These are phyloP conservation scores for Drosophila parthenogenetica DNA, from an alignment of 2,888 invertebrate species.

Conservation along the genomic window DNA sequence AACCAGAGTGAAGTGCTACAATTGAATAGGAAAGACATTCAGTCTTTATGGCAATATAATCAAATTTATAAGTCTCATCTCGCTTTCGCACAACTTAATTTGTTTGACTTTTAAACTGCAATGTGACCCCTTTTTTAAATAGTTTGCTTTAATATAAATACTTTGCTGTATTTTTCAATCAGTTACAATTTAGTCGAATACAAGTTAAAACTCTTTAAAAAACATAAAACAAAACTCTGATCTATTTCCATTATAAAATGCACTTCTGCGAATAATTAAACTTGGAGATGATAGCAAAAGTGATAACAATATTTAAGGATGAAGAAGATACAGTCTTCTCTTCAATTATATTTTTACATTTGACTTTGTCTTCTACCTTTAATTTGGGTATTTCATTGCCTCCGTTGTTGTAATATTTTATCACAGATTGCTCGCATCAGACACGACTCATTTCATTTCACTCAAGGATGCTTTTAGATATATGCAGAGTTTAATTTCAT, in stretches of 20 bases:
- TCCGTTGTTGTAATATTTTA: conserved; percentile 25
- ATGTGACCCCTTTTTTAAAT: conserved; percentile 9
- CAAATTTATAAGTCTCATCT: conserved; percentile 50
- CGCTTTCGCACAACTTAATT: conserved; percentile 43
- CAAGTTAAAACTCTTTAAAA: too few relatives aligned
- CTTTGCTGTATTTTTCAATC: too few relatives aligned
- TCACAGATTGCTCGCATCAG: conserved; percentile 18
- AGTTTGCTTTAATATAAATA: background rate
- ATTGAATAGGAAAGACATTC: background rate
- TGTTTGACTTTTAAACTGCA: conserved; percentile 25
- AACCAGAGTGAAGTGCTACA: conserved; percentile 16
- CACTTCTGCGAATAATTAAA: too few relatives aligned
- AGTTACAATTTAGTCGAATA: too few relatives aligned
- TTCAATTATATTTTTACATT: background rate
- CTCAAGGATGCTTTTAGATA: conserved; percentile 21
- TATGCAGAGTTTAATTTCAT: conserved; percentile 10
- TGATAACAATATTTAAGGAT: too few relatives aligned
- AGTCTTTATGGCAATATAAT: conserved; percentile 51
- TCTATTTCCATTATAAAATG: too few relatives aligned
- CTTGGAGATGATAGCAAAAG: too few relatives aligned
- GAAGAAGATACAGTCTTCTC: background rate
- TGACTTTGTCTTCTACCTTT: conserved; percentile 16
- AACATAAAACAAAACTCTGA: too few relatives aligned
- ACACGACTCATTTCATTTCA: conserved; percentile 32
- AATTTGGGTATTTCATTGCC: conserved; percentile 28